phyloP scores from a whole-genome alignment of 2,888 invertebrate genomes.

The Lysandra coridon region DNA sequence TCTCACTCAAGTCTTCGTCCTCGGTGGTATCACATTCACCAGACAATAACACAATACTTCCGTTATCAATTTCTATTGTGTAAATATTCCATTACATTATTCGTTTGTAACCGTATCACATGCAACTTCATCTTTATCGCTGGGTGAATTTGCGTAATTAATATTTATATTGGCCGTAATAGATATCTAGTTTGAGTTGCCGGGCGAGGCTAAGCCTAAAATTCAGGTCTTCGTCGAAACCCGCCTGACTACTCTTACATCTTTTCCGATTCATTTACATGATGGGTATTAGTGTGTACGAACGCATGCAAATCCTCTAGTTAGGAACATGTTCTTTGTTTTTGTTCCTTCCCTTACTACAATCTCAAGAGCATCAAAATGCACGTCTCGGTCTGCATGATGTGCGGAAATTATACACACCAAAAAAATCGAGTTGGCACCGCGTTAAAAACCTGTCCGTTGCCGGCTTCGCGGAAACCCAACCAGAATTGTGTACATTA shows the following conservation, averaged over 20 bases:
- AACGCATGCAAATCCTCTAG: neutral
- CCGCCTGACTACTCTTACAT: neutral
- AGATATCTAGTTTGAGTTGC: conserved; percentile 1
- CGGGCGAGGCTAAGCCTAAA: neutral
- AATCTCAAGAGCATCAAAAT: conserved; percentile 18
- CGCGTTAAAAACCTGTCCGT: conserved; percentile 25
- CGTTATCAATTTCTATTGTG: conserved; percentile 15
- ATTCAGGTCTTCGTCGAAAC: neutral
- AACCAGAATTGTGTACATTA: conserved; percentile 29
- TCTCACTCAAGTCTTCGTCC: neutral
- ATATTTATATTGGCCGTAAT: conserved; percentile 2
- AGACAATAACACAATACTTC: conserved; percentile 6
- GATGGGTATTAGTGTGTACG: neutral
- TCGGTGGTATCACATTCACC: neutral
- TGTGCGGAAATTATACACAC: conserved; percentile 23
- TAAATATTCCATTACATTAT: conserved; percentile 1
- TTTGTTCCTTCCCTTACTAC: neutral
- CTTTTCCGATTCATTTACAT: neutral
- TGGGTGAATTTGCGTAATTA: conserved; percentile 4
- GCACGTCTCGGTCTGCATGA: conserved; percentile 9
- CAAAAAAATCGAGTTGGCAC: conserved; percentile 25
- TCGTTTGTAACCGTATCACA: conserved; percentile 14
- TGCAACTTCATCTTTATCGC: conserved; percentile 11
- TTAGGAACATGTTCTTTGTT: neutral
- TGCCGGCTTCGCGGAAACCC: conserved; percentile 27